Base-by-base conservation (phyloP, 2,888 invertebrate species). In the Galerucella calmariensis region DNA sequence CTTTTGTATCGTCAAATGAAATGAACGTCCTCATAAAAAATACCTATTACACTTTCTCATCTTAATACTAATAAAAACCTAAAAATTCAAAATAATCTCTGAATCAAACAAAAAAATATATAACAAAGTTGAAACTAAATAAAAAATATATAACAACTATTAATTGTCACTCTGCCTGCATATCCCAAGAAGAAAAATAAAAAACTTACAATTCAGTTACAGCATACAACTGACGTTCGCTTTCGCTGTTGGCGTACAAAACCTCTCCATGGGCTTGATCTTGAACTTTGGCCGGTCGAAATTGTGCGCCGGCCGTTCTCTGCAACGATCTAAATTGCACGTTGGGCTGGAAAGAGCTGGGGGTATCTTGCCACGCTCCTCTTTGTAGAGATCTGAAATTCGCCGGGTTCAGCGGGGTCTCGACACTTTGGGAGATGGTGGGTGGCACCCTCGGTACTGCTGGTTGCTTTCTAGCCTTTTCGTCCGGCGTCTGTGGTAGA, bases 121-220 rank as follows among this genome's bases (percentile, higher is more conserved):
- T 59, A 70, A 75, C 67, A 67, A 56, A 72, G 48, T 48, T 56
- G n/a, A 24, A 12, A 69, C 59, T 63, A 69, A 53, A 46, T 62
- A 63, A 63, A 75, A 62, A 71, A 76, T 12, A 48, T 12, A 78
- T 72, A 72, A 75, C 75, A 75, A 80, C 76, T 77, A 77, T 81
- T 80, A 10, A 20, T 20, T 48, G 77, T 77, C 71, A 46, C 48
- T 77, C 86, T 88, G 87, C 87, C 87, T 87, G 87, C 87, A 88
- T 86, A 84, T 85, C 87, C 87, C 86, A 87, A 86, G 85, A 80
- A 79, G 78, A 80, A 81, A 80, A 66, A 41, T 9, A 41, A 80
- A 77, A 71, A 74, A 75, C 68, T 88, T 91, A 92, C 88, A 92
- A 89, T 85, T 91, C 93, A 72, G 95, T 93, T 79, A 95, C 94